Conservation (phyloP, 1,140 invertebrate species). For the Rhyzopertha dominica region DNA sequence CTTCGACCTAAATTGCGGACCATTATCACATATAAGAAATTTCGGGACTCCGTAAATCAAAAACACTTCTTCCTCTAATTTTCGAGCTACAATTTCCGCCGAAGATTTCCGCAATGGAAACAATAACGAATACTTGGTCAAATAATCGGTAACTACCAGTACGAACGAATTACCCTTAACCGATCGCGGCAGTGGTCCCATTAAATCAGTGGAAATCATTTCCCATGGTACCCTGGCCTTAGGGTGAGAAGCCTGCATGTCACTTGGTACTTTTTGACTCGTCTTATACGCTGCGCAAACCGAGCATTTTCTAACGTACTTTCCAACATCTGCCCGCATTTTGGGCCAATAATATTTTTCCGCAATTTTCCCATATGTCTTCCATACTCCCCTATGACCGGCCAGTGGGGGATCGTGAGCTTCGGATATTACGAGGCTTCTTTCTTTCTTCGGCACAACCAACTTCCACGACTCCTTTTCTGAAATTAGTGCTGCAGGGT, state of each 20-base stretch:
- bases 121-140: constrained; percentile 13
- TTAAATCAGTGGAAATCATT: constrained; percentile 11
- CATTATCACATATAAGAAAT: constrained; percentile 10
- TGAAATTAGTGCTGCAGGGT: no score
- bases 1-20: constrained; percentile 2
- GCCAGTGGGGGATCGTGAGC: constrained; percentile 21
- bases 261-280: not conserved
- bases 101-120: constrained; percentile 2
- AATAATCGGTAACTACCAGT: constrained; percentile 13
- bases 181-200: constrained; percentile 13
- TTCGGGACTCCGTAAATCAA: constrained; percentile 21
- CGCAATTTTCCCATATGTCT: constrained; percentile 17
- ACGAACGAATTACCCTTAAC: constrained; percentile 4
- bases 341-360: constrained; percentile 12
- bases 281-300: not conserved
- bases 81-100: not conserved
- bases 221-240: constrained; percentile 7
- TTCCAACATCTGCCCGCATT: constrained; percentile 1
- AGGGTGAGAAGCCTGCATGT: not conserved
- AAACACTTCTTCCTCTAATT: constrained; percentile 10
- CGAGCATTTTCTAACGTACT: not conserved
- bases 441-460: no score
- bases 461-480: no score
- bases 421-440: no score
- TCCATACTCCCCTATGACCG: constrained; percentile 28